phyloP scores from a whole-genome alignment of 2,797 vertebrate species.

The Melanotaenia boesemani region DNA sequence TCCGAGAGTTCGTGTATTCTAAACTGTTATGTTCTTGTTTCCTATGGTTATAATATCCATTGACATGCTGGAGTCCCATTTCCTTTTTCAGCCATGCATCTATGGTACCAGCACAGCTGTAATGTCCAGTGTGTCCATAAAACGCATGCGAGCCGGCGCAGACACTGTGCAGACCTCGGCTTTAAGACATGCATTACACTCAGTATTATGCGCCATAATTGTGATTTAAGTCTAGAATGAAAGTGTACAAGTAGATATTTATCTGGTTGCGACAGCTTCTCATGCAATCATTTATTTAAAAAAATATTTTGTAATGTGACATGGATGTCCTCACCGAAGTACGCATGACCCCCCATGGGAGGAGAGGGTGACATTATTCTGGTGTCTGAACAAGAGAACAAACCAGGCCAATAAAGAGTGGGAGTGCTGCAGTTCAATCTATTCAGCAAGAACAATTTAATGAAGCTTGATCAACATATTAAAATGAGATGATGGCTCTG shows the following conservation, averaged over 20 bases:
- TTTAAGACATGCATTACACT: slow-evolving; percentile 72
- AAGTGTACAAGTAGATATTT: slow-evolving; percentile 57
- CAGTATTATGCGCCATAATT: slow-evolving; percentile 77
- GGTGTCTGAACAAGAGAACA: not conserved
- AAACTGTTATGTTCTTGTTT: slow-evolving; percentile 80
- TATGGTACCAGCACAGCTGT: slow-evolving; percentile 36
- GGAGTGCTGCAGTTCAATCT: not conserved
- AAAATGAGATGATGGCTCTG: not conserved
- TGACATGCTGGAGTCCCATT: slow-evolving; percentile 74
- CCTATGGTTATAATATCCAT: slow-evolving; percentile 75
- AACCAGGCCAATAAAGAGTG: not conserved
- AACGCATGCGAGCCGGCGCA: slow-evolving; percentile 51
- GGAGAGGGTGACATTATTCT: slow-evolving; percentile 6
- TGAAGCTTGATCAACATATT: not conserved
- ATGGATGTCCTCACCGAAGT: slow-evolving; percentile 23
- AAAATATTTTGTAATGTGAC: slow-evolving; percentile 20
- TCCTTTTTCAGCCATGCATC: slow-evolving; percentile 75
- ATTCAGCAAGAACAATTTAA: not conserved
- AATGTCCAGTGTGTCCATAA: slow-evolving; percentile 61
- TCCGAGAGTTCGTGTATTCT: slow-evolving; percentile 71
- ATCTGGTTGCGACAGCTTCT: slow-evolving; percentile 55
- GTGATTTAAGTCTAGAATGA: slow-evolving; percentile 75
- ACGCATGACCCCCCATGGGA: not conserved
- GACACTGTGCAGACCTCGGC: slow-evolving; percentile 73
- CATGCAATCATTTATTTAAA: slow-evolving; percentile 58